Evolutionary conservation across 2,888 invertebrate species (phyloP).

Genomic region (Laspeyria flexula): DNA sequence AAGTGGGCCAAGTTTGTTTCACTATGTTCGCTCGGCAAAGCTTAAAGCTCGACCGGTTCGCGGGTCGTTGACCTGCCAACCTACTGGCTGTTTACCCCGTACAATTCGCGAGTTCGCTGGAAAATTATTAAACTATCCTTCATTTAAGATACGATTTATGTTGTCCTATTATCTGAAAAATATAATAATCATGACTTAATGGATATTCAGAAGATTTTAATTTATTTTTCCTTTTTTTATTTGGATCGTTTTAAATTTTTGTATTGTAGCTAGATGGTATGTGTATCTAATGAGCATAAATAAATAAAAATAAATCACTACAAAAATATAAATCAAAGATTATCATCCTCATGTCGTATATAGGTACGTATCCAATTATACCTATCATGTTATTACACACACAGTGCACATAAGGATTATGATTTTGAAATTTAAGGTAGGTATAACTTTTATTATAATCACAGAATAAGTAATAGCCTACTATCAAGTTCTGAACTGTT

Average conservation of each 20-base stretch:
- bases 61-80: conserved; percentile 78
- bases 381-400: no score
- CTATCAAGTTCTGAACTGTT: conserved; percentile 6
- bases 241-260: background rate
- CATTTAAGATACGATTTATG: conserved; percentile 26
- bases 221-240: no score
- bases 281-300: conserved; percentile 7
- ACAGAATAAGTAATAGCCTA: no score
- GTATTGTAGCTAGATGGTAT: background rate
- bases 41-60: conserved; percentile 82
- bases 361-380: no score
- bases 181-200: background rate
- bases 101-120: conserved; percentile 48
- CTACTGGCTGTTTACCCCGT: conserved; percentile 70
- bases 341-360: conserved; percentile 21
- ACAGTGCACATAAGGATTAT: no score
- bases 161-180: background rate
- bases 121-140: conserved; percentile 44
- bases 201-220: no score
- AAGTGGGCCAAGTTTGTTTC: conserved; percentile 82
- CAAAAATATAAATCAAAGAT: conserved; percentile 17
- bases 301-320: background rate
- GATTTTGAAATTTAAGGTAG: no score
- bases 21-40: conserved; percentile 69
- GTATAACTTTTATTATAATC: no score